These are phyloP conservation scores for Dendroctonus ponderosae DNA, from an alignment of 1,140 invertebrate species.

Conservation along the genomic window DNA sequence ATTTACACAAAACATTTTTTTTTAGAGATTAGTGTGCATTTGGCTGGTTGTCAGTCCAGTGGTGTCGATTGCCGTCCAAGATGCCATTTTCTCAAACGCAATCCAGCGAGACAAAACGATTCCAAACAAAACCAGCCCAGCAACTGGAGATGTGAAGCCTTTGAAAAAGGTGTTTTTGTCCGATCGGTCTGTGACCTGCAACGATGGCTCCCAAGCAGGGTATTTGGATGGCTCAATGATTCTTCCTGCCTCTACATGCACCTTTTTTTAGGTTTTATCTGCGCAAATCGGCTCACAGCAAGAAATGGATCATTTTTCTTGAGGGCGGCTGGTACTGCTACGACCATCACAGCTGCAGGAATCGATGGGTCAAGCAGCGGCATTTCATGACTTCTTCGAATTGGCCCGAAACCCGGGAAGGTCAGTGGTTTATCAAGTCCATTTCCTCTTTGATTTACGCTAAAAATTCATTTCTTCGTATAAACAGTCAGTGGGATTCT, in stretches of 20 bases:
- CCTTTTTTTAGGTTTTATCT: conserved; percentile 74
- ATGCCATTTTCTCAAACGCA: conserved; percentile 51
- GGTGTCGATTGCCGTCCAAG: conserved; percentile 25
- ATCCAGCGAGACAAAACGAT: conserved; percentile 54
- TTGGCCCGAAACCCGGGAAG: conserved; percentile 75
- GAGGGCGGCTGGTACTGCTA: conserved; percentile 92
- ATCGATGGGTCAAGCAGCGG: conserved; percentile 74
- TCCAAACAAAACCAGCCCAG: conserved; percentile 47
- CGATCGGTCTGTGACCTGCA: conserved; percentile 77
- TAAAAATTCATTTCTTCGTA: conserved; percentile 12
- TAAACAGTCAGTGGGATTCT: conserved; percentile 80
- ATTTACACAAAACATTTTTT: conserved; percentile 1
- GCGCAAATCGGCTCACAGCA: conserved; percentile 70
- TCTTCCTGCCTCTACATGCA: too few relatives aligned
- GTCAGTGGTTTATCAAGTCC: conserved; percentile 48
- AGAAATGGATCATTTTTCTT: conserved; percentile 81
- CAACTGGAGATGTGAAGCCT: conserved; percentile 54
- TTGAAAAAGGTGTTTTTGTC: conserved; percentile 66
- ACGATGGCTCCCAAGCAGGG: conserved; percentile 84
- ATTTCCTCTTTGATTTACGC: background rate
- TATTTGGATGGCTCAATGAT: conserved; percentile 45
- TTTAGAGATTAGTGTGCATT: conserved; percentile 39
- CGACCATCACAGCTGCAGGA: conserved; percentile 75
- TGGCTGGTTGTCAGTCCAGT: conserved; percentile 36
- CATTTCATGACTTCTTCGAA: conserved; percentile 84